Evolutionary conservation across 2,113 vertebrate genomes (phyloP), one percentile per base, ranked within the genome.

Genomic region (Paratilapia polleni): DNA sequence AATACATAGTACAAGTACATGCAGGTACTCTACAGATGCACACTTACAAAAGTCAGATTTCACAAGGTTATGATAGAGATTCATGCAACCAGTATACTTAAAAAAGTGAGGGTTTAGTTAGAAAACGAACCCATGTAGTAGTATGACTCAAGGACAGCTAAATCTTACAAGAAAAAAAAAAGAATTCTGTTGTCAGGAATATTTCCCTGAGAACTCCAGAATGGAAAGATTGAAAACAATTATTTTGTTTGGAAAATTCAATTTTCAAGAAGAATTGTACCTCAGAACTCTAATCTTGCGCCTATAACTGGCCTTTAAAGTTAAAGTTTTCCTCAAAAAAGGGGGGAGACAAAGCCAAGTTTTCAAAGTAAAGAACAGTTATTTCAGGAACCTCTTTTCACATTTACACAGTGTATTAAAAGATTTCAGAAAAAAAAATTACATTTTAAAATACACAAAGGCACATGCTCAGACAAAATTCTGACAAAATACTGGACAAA

Each of bases 171-270:
- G 17, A 56, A n/a, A n/a, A n/a, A n/a, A n/a, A n/a, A n/a, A n/a
- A n/a, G n/a, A n/a, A n/a, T n/a, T n/a, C n/a, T n/a, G n/a, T n/a
- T n/a, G n/a, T n/a, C 38, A 47, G 26, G 47, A 49, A 52, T 57
- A 75, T 36, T 56, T 31, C n/a, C 73, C 26, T 49, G 6, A 68
- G 12, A 47, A 76, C n/a, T 58, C 10, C 24, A 52, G 66, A 83
- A 80, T 28, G 3, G 9, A 58, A 56, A n/a, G 10, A 62, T 49
- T 74, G 62, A 38, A 75, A 36, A 20, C 5, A 57, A 58, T 56
- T 26, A 81, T 62, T 66, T 43, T 10, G 24, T 54, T 59, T 77
- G 49, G 49, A 84, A 85, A 83, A 74, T 28, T 56, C 8, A 49
- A 77, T 70, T 87, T 78, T 63, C 60, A 59, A 28, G 5, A 70